Base-by-base conservation (phyloP, 2,797 vertebrate species). In the Sebastiscus albofasciatus region DNA sequence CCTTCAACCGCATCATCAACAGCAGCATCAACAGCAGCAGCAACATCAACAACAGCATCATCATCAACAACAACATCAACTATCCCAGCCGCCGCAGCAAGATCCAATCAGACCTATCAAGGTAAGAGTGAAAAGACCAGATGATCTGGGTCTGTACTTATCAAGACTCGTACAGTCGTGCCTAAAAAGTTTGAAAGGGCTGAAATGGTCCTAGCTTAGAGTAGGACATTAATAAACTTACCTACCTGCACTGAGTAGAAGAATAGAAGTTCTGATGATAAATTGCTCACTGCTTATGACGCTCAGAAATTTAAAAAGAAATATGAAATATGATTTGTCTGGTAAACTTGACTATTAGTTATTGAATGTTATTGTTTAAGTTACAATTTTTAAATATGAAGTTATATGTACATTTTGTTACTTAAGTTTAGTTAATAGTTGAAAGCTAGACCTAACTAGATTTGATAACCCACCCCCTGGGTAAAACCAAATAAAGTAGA, bases 81-180 rank as follows among this genome's bases (percentile, higher is more conserved):
- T 69, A 72, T 70, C 54, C 66, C 93, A 67, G 84, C 90, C 72
- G 67, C 86, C 8, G 3, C 91, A 90, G 72, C 94, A 95, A 86
- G 97, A 97, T 76, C 92, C 96, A 14, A 88, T 97, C 87, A 96
- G 95, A 83, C 96, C 97, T 0, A 95, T 97, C 72, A 98, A 97
- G 97, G 97, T 98, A 94, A 95, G 31, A 26, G 18, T 11, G 2
- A 12, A 14, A 52, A 24, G 2, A 29, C 16, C 6, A 39, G 4
- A 24, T 33, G 8, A 27, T 60, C 62, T 67, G 13, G 29, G 13
- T 4, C 20, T 31, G 31, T 54, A 18, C 18, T 72, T 8, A n/a
- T 27, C 3, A 66, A 62, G 5, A 75, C 27, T 54, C 12, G 22
- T 22, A 31, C 34, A 16, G 16, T 77, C 24, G 33, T 1, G 31